Evolutionary conservation across 30 jellyfish, hydroid and myxozoan genomes (phyloP).

Genomic region (Aurelia aurita complex sp. Pacific): DNA sequence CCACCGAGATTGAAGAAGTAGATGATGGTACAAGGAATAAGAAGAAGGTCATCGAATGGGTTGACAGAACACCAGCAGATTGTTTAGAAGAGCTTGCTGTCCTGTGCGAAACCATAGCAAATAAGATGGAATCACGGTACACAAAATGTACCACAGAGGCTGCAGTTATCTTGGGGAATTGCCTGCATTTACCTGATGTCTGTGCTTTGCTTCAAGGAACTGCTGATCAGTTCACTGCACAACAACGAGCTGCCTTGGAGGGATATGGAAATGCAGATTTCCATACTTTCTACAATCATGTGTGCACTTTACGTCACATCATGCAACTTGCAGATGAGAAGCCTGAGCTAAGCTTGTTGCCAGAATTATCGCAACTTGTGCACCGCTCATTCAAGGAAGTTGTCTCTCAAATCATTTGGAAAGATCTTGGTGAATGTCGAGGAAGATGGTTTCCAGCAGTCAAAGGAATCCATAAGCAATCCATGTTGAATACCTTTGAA

Average conservation of each 20-base stretch:
- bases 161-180: slow-evolving; percentile 38
- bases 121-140: slow-evolving; percentile 28
- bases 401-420: slow-evolving; percentile 22
- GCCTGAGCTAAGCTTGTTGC: slow-evolving; percentile 15
- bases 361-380: slow-evolving; percentile 3
- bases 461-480: slow-evolving; percentile 4
- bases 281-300: slow-evolving; percentile 5
- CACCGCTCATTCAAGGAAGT: slow-evolving; percentile 25
- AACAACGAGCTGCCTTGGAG: slow-evolving; percentile 32
- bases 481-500: slow-evolving; percentile 4
- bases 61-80: slow-evolving; percentile 36
- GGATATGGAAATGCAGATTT: slow-evolving; percentile 31
- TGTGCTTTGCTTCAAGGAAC: slow-evolving; percentile 36
- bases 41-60: slow-evolving; percentile 39
- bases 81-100: slow-evolving; percentile 19
- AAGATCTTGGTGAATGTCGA: slow-evolving; percentile 24
- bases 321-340: slow-evolving; percentile 30
- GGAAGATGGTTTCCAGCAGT: slow-evolving; percentile 7
- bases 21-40: slow-evolving; percentile 27
- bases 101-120: slow-evolving; percentile 34
- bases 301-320: slow-evolving; percentile 41
- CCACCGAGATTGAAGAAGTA: slow-evolving; percentile 21
- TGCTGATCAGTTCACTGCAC: slow-evolving; percentile 16
- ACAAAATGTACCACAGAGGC: slow-evolving; percentile 34
- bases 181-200: slow-evolving; percentile 31